Evolutionary conservation across 92 coral and sea anemone species (phyloP).

Genomic region (Palythoa grandis): DNA sequence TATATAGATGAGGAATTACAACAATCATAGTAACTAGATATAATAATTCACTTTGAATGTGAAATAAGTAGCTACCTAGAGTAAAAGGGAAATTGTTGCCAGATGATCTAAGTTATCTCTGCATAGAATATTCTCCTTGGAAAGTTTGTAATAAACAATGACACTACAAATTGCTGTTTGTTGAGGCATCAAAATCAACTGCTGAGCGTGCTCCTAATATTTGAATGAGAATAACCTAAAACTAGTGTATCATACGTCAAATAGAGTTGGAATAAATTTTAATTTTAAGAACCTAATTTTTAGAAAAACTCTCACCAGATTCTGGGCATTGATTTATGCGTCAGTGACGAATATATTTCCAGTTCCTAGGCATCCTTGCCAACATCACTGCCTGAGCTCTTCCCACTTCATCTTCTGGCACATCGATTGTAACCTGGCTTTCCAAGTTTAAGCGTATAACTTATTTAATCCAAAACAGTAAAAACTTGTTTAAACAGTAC

Average conservation of each 20-base stretch:
- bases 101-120: too few relatives aligned
- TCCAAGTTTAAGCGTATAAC: background rate
- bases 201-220: background rate
- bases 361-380: background rate
- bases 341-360: background rate
- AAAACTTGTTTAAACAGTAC: background rate
- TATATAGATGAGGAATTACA: too few relatives aligned
- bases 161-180: background rate
- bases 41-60: too few relatives aligned
- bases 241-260: background rate
- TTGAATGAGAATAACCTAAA: background rate
- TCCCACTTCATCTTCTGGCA: background rate
- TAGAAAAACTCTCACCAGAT: background rate
- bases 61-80: background rate
- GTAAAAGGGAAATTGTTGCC: background rate
- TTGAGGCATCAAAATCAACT: conserved; percentile 3
- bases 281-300: background rate
- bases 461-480: background rate
- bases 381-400: background rate
- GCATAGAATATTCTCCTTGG: background rate
- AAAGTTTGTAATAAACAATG: background rate
- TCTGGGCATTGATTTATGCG: background rate
- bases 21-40: too few relatives aligned
- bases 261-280: too few relatives aligned
- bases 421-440: background rate